These are phyloP conservation scores for Microcebus ravelobensis DNA, from an alignment of 2,113 vertebrate genomes.

Conservation along the genomic window DNA sequence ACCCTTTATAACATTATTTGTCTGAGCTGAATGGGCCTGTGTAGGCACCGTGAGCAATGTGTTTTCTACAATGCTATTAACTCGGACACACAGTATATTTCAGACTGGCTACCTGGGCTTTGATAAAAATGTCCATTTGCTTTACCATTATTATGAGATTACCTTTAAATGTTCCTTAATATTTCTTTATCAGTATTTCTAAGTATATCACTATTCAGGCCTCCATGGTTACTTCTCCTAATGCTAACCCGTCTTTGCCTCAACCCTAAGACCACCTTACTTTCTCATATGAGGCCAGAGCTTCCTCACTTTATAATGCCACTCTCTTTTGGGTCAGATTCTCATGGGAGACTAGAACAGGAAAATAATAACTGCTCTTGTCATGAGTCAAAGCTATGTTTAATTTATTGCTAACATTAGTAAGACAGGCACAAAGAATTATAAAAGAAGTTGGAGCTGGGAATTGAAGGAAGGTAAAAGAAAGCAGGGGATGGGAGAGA, in stretches of 20 bases:
- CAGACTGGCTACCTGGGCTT: background rate
- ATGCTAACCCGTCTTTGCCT: background rate
- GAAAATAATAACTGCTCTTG: background rate
- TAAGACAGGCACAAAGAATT: background rate
- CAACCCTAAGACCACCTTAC: background rate
- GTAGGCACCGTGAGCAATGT: background rate
- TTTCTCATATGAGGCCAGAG: background rate
- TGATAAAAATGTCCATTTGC: slow-evolving; percentile 28
- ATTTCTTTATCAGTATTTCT: background rate
- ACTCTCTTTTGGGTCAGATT: background rate
- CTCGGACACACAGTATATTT: background rate
- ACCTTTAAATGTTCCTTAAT: background rate
- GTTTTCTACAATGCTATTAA: background rate
- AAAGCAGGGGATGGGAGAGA: background rate
- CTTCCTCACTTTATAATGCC: background rate
- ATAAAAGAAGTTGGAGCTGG: background rate
- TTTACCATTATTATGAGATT: background rate
- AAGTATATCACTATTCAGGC: background rate
- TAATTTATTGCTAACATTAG: background rate
- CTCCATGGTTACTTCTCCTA: background rate
- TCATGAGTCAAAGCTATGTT: background rate
- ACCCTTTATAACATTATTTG: background rate
- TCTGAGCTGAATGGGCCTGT: background rate
- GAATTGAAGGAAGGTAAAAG: background rate
- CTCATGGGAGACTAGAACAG: background rate